A percentile compares a stretch with the other conserved stretches of the same genome.
These are phyloP conservation scores for Spheniscus humboldti DNA, from an alignment of 2,797 vertebrate genomes.

Conservation along the genomic window DNA sequence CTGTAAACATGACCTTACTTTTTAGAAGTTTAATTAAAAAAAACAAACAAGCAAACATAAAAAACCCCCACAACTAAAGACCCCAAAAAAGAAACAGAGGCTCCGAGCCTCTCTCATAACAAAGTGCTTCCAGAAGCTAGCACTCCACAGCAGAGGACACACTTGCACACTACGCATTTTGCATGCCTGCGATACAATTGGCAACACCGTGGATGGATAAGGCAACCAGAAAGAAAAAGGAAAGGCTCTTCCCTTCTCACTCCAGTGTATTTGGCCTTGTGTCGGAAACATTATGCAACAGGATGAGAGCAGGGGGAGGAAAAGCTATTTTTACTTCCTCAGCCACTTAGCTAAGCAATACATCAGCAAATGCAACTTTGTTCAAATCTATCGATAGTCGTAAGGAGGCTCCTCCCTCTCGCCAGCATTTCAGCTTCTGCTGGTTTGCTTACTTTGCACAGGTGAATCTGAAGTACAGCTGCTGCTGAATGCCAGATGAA, in stretches of 20 bases:
- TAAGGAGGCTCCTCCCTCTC: not conserved
- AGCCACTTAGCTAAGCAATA: not conserved
- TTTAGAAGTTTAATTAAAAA: not conserved
- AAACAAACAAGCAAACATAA: not conserved
- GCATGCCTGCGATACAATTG: not conserved
- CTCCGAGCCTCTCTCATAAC: not conserved
- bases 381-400: not conserved
- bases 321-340: not conserved
- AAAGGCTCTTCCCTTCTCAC: not conserved
- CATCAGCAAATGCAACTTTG: not conserved
- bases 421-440: not conserved
- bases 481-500: not conserved
- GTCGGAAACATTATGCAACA: not conserved
- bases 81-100: not conserved
- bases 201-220: not conserved
- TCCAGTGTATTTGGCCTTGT: not conserved
- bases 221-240: not conserved
- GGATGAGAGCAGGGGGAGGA: not conserved
- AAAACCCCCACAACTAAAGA: not conserved
- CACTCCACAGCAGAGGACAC: not conserved
- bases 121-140: not conserved
- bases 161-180: rapidly evolving
- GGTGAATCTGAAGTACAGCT: not conserved
- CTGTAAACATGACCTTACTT: not conserved
- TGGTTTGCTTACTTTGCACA: not conserved